Base-by-base conservation (phyloP, 92 coral and sea anemone species). In the Chrysogorgia sp. region DNA sequence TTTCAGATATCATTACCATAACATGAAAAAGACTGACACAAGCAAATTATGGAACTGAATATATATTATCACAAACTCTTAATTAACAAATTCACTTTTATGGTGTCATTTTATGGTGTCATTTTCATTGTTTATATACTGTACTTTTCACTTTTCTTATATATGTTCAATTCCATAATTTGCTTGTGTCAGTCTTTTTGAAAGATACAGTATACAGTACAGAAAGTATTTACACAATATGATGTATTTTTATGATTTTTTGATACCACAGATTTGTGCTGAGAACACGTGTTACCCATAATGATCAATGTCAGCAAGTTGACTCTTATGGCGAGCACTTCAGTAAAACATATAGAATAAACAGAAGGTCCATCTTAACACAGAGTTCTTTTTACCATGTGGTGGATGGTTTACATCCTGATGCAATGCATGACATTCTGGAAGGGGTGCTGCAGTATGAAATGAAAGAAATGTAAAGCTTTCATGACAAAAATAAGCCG, bases 401-500 rank as follows among this genome's bases (percentile, higher is more conserved):
- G 13, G 34, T 67, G 43, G 74, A 53, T 40, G 74, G 74, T 7
- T 34, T 67, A 1, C 74, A 52, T 1, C 24, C 74, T 1, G 74
- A 67, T 67, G 74, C 74, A 1, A 67, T 67, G 74, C 74, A 67
- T 22, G 56, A 45, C 7, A 43, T 67, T n/a, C 43, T 67, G 19
- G 69, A 63, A 6, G 69, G 69, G 8, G 69, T 33, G 7, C 43
- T 63, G 23, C 69, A 23, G 14, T 63, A 63, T 34, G 49, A 56
- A 56, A 20, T 56, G 30, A 56, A 56, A 56, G 62, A 56, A 20
- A 56, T 56, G 62, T 56, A 12, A 23, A 56, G 26, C 68, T 61
- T 21, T 19, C 21, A 61, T 61, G 68, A 61, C 26, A 61, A 28
- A 22, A 61, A 61, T 29, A 61, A 33, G 35, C 68, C 68, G 26